Evolutionary conservation across 2,888 invertebrate genomes (phyloP).

Genomic region (Callinectes sapidus): DNA sequence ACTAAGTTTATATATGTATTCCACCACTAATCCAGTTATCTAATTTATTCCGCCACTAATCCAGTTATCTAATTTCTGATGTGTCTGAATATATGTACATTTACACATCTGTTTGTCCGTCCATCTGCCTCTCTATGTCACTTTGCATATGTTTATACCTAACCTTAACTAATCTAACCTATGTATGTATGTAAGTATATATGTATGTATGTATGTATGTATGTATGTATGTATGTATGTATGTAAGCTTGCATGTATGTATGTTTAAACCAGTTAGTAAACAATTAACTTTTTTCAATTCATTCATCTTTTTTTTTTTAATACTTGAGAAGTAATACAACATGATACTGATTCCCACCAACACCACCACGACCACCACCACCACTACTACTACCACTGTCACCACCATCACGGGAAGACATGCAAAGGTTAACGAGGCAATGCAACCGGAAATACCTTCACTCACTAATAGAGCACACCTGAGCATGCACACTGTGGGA

Average conservation of each 20-base stretch:
- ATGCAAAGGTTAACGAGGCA: conserved; percentile 6
- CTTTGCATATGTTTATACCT: too few relatives aligned
- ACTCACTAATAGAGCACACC: not conserved
- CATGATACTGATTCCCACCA: not conserved
- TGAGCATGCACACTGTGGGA: not conserved
- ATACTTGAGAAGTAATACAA: not conserved
- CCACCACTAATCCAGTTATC: too few relatives aligned
- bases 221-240: too few relatives aligned
- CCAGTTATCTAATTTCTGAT: not conserved
- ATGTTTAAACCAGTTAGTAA: too few relatives aligned
- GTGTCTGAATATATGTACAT: not conserved
- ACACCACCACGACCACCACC: conserved; percentile 8
- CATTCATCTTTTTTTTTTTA: not conserved
- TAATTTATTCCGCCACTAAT: not conserved
- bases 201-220: too few relatives aligned
- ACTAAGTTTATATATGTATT: not conserved
- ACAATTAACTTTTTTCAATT: not conserved
- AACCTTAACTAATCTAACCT: too few relatives aligned
- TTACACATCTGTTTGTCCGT: not conserved
- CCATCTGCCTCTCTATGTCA: not conserved
- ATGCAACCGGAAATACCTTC: conserved; percentile 14
- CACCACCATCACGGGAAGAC: not conserved
- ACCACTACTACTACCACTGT: not conserved
- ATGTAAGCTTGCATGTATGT: too few relatives aligned
- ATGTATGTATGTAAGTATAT: too few relatives aligned